Evolutionary conservation across 1,140 invertebrate species (phyloP).

Genomic region (Babylonia areolata): DNA sequence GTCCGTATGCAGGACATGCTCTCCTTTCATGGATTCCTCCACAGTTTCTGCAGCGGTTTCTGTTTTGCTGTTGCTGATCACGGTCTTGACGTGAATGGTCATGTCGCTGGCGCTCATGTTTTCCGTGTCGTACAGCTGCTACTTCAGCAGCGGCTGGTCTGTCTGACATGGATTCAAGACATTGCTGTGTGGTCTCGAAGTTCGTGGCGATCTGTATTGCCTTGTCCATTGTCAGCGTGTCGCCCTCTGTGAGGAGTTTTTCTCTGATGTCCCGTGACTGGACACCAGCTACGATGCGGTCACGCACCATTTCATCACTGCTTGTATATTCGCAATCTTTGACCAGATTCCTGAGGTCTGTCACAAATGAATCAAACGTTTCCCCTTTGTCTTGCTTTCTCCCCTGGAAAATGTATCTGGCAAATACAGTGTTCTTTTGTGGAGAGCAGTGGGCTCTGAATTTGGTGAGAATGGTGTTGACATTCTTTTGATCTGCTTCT

Average conservation of each 20-base stretch:
- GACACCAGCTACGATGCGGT: constrained; percentile 27
- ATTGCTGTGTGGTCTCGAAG: background rate
- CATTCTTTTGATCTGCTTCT: no score
- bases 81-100: background rate
- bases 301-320: constrained; percentile 15
- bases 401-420: background rate
- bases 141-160: background rate
- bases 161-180: background rate
- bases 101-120: background rate
- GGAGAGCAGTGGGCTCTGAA: background rate
- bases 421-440: background rate
- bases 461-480: background rate
- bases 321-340: constrained; percentile 33
- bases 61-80: background rate
- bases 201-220: constrained; percentile 1
- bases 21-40: background rate
- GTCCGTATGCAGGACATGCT: constrained; percentile 14
- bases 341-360: constrained; percentile 16
- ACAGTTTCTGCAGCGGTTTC: background rate
- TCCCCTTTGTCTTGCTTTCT: constrained; percentile 19
- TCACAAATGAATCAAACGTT: constrained; percentile 25
- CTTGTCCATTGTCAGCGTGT: constrained; percentile 7
- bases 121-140: background rate
- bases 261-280: background rate
- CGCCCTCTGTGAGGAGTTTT: constrained; percentile 25